Evolutionary conservation across 2,888 invertebrate species (phyloP), one percentile per base, ranked within the genome.

Genomic region (Monochamus alternatus): DNA sequence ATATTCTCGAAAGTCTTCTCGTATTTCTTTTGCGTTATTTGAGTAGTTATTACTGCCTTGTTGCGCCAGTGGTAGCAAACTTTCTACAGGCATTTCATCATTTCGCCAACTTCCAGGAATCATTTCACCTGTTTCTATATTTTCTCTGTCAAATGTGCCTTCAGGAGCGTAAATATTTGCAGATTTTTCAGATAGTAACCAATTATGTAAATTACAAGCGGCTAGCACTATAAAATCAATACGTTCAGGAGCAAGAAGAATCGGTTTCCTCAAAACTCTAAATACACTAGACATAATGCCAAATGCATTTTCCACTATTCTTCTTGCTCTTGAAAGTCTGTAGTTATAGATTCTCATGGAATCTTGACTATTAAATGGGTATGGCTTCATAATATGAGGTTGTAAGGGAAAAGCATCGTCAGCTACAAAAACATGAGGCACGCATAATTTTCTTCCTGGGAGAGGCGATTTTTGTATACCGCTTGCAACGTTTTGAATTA

Each of bases 231-330:
- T 63, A 32, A 58, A 68, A 64, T 78, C 75, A 12, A 73, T 77
- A 59, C 77, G 75, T 74, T 77, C 73, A 65, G 75, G 78, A 63
- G 65, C 70, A 75, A 79, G 77, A 64, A 73, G 71, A 73, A 79
- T 68, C 9, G 75, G 74, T 68, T 77, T 77, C 43, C 74, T 69
- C 12, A 77, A 58, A 71, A 77, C 64, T 75, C 71, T 73, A 74
- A 80, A 79, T 74, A 77, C 69, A 64, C 75, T 78, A 60, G 75
- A 78, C 71, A 77, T 65, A 73, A 77, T 62, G 72, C 77, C 77
- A 79, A 77, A 77, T 12, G 73, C 79, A 71, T 79, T 77, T 75
- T 74, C 62, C 62, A 74, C 74, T 59, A 70, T 73, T 69, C 78
- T 75, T 43, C 78, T 51, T 76, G 75, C 73, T 69, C 73, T 75